Percentiles rank a stretch among this genome's conserved stretches.
Conservation (phyloP, 2,888 invertebrate genomes). For the Arctia plantaginis region DNA sequence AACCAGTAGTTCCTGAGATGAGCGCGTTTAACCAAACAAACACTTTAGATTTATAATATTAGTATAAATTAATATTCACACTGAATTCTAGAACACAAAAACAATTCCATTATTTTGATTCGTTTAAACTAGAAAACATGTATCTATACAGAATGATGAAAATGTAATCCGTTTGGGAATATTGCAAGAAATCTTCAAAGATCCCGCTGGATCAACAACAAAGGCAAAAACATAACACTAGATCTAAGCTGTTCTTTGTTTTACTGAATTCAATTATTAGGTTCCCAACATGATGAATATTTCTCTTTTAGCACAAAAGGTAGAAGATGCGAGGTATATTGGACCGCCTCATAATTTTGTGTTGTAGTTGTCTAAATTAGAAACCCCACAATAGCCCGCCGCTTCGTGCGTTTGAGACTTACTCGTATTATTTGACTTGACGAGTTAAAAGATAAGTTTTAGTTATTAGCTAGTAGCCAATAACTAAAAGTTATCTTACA, state of each 20-base stretch:
- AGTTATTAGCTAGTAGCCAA: too few relatives aligned
- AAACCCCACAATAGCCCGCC: not conserved
- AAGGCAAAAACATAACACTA: not conserved
- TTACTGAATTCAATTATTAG: constrained; percentile 1
- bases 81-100: not conserved
- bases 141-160: not conserved
- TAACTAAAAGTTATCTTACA: too few relatives aligned
- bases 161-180: not conserved
- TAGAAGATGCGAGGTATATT: not conserved
- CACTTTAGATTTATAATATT: too few relatives aligned
- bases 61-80: too few relatives aligned
- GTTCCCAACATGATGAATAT: not conserved
- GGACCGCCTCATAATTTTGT: not conserved
- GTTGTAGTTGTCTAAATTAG: not conserved
- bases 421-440: not conserved
- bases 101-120: not conserved
- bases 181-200: not conserved
- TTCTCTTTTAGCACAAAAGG: not conserved
- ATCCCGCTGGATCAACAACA: not conserved
- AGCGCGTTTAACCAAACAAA: too few relatives aligned
- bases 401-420: not conserved
- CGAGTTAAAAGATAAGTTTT: not conserved
- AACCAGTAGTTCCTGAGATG: too few relatives aligned
- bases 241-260: not conserved
- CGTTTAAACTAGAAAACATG: not conserved